Base-by-base conservation (phyloP, 2,797 vertebrate species). In the Euthynnus affinis region DNA sequence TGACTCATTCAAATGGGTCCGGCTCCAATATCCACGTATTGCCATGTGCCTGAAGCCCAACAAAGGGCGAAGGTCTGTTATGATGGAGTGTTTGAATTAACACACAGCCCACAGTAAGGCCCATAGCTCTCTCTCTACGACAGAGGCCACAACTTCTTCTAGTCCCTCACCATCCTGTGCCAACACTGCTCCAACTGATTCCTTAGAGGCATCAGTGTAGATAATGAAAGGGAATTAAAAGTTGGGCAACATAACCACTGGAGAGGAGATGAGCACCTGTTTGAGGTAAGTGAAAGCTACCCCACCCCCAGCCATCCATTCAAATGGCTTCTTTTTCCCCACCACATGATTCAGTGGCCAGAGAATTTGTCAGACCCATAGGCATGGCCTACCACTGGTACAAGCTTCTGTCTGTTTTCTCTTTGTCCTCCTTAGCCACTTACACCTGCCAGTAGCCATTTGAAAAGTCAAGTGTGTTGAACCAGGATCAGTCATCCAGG, bases 381-480 rank as follows among this genome's bases (percentile, higher is more conserved):
- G 51, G 60, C 69, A 63, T 73, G 1, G 44, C 7, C 5, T 20
- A 7, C 23, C 34, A 63, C 59, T 64, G 71, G 9, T 73, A 63
- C 3, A 64, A 13, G 25, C 66, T 51, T 25, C 12, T 25, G 14
- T 42, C 71, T 0, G 65, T 74, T 27, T 74, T 70, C 6, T 69
- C n/a, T 0, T 8, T 1, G 10, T 80, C 71, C 3, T 57, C 65
- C 14, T 74, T 40, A 3, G 42, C 71, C 1, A 75, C 44, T 1
- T 74, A 52, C 0, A 80, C 66, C 34, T 80, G 71, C 71, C 78
- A 75, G 53, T 70, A 75, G 4, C 49, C 58, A 1, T 69, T 57
- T 0, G 48, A 75, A 12, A 79, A 48, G 2, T 79, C 56, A 0
- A 73, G 9, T 0, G 65, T 80, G 17, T 14, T 58, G 12, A 80